Evolutionary conservation across 1,140 invertebrate species (phyloP), one percentile per base, ranked within the genome.

Genomic region (Drosophila jambulina): DNA sequence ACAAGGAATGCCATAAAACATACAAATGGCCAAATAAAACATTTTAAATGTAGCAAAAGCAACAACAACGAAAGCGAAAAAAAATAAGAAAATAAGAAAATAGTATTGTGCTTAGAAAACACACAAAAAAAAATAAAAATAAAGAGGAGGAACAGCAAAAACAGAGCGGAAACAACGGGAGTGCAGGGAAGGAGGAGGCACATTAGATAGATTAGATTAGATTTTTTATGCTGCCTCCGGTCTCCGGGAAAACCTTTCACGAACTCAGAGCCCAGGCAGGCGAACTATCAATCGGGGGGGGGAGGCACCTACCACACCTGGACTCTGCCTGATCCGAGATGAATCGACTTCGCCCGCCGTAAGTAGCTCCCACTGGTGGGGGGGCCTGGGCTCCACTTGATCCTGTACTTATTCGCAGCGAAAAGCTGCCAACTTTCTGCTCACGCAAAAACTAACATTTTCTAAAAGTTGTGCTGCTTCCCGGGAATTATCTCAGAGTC

Each of bases 21-120:
- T 91, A 90, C 86, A 90, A 90, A 90, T 90, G 85, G 85, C 85
- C 85, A 90, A 90, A 90, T 90, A 90, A 90, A 90, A 90, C 85
- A 90, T 90, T 90, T 90, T 85, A 90, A 90, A 90, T 90, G 85
- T 91, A 90, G 71, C 85, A 88, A 85, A n/a, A n/a, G n/a, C 84
- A 88, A 83, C 81, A 90, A 70, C 56, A 13, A 48, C 59, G 4
- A 67, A 46, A 45, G 49, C 57, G 42, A 68, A 25, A 23, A 25
- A 46, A 43, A 43, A 65, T 57, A 67, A n/a, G n/a, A 54, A 75
- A 48, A 81, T 80, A 87, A 80, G 72, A 88, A 87, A 87, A 88
- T 88, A 90, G 78, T 85, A 90, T 84, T 85, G 75, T 90, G 81
- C 83, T 82, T 86, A 84, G 72, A 81, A 72, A 49, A 48, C 23